Evolutionary conservation across 2,113 vertebrate genomes (phyloP), one percentile per base, ranked within the genome.

Genomic region (Cyphomyrus discorhynchus): DNA sequence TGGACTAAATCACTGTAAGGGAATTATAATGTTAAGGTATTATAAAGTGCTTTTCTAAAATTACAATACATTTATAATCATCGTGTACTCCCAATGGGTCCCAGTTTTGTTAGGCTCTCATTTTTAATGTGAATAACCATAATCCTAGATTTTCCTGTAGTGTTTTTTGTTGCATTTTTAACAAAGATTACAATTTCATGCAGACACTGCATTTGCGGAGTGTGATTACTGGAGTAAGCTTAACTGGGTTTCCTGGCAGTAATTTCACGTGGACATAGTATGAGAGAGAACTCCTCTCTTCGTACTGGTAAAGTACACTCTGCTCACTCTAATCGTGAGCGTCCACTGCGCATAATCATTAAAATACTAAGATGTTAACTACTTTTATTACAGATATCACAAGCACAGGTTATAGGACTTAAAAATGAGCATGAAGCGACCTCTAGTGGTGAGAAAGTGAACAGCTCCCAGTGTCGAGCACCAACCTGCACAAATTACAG

Each of bases 151-250:
- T 53, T 89, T 8, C 80, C 77, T 89, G 2, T 52, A 31, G 11
- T 77, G 47, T 82, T 56, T 56, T 88, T 89, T 45, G 66, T 10
- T n/a, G 39, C 39, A n/a, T 50, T 45, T 88, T 70, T 52, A 8
- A 45, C 13, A 45, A 27, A 52, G n/a, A 89, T 35, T 49, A 50
- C 50, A 47, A 39, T 77, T 80, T 53, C 15, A 86, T 53, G 19
- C 89, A 62, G 89, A 66, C 46, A 82, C 62, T 89, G 89, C 74
- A 62, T 70, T 89, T 89, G 45, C 52, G 27, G 50, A 58, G 21
- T 74, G 66, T 31, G 66, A 74, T 74, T 15, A 35, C 70, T 15
- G 11, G 66, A 35, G 8, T 74, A 35, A 47, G 46, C 52, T 35
- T 70, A 24, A n/a, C 83, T 27, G 8, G 39, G 46, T 86, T 89